phyloP scores from a whole-genome alignment of 2,797 vertebrate species.

The Pteronotus mesoamericanus region DNA sequence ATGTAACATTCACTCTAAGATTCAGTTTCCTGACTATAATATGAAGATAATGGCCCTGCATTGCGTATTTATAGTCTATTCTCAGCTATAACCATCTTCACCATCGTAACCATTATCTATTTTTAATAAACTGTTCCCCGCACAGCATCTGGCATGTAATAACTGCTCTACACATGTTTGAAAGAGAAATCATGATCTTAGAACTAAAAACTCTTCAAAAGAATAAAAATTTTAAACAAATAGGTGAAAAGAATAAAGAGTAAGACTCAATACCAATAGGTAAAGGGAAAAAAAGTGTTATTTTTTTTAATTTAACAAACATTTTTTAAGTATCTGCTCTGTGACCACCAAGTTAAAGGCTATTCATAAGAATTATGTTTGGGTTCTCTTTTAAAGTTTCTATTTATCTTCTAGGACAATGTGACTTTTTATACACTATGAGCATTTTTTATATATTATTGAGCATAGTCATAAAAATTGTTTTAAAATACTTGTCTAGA shows the following conservation, averaged over 20 bases:
- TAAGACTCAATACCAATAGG: background rate
- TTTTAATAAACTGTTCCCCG: background rate
- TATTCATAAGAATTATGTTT: background rate
- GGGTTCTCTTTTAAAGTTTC: background rate
- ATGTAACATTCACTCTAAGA: background rate
- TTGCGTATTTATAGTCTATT: background rate
- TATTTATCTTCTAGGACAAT: background rate
- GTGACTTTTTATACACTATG: background rate
- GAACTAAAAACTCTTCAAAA: background rate
- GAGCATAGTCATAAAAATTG: background rate
- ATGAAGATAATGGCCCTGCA: background rate
- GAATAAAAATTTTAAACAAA: background rate
- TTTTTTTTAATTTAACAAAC: background rate
- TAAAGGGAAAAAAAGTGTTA: background rate
- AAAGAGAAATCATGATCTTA: background rate
- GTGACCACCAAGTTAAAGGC: background rate
- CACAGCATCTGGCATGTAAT: background rate
- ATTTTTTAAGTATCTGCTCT: background rate
- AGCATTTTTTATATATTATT: background rate
- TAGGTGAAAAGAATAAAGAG: background rate
- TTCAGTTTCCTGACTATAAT: background rate
- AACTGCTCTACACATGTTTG: background rate
- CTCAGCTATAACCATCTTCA: background rate
- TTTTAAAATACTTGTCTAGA: background rate
- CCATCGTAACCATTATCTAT: background rate